Evolutionary conservation across 2,888 invertebrate species (phyloP), one percentile per base, ranked within the genome.

Genomic region (Ernsta delagoae): DNA sequence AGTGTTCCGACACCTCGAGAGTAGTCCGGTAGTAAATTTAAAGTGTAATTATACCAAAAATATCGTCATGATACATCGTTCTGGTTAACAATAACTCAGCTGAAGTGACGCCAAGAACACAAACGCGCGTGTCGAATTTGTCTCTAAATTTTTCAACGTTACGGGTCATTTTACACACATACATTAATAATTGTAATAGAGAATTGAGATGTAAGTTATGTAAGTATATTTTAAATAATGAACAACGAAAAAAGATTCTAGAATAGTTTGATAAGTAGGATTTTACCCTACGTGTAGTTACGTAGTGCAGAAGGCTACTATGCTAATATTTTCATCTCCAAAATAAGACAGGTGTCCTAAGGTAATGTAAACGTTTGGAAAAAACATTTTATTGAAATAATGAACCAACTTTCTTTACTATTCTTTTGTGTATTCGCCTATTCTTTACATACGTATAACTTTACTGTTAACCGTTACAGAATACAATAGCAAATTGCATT

Each of bases 121-220:
- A 53, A 65, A 24, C 50, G 43, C 59, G 39, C 39, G 48, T 53
- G 65, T 66, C 59, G 39, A 24, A 59, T 59, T 66, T 59, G 65
- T 59, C 65, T 50, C 41, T 43, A 36, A n/a, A 34, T 16, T 66
- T 59, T 53, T 53, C 24, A 53, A 8, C 59, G 65, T 53, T 24
- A 53, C 50, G 53, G 50, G 39, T 59, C 59, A 31, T 60, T 60
- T 60, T 53, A 34, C 59, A 31, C 60, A 39, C 48, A 11, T 39
- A 39, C 57, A 59, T 65, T 50, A 16, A 50, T 50, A 16, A 4
- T 7, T 50, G 50, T 50, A 50, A 50, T 50, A 16, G 50, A 50
- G 16, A 50, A 16, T 50, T 50, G 50, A 50, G 50, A 50, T 12
- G n/a, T n/a, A n/a, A n/a, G n/a, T n/a, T n/a, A n/a, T n/a, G n/a